Evolutionary conservation across 2,113 vertebrate genomes (phyloP).

Genomic region (Ondatra zibethicus): DNA sequence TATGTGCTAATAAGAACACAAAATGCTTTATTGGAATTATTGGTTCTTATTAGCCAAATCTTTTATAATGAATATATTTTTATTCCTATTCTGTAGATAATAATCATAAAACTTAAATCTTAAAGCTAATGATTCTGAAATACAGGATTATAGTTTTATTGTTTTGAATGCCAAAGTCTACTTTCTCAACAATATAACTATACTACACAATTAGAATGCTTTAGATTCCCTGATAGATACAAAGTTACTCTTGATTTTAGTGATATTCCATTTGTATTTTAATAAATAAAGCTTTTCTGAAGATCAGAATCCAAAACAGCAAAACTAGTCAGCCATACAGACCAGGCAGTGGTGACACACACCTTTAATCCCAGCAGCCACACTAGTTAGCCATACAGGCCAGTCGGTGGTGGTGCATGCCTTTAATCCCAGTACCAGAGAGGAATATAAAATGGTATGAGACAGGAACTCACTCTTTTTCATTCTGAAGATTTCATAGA

Average conservation of each 20-base stretch:
- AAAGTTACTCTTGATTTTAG: background rate
- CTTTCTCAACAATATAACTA: constrained; percentile 5
- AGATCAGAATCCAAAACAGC: too few species aligned
- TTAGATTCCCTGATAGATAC: background rate
- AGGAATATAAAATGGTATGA: too few species aligned
- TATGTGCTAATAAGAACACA: background rate
- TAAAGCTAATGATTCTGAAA: background rate
- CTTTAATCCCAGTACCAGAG: too few species aligned
- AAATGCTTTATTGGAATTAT: constrained; percentile 21
- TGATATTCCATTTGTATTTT: too few species aligned
- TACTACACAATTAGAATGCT: background rate
- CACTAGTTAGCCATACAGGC: too few species aligned
- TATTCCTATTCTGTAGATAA: constrained; percentile 21
- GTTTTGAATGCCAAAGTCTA: background rate
- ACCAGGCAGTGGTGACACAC: too few species aligned
- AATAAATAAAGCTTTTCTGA: too few species aligned
- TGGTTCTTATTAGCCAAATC: constrained; percentile 16
- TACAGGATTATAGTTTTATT: background rate
- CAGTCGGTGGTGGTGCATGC: too few species aligned
- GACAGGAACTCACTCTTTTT: too few species aligned
- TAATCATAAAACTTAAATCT: background rate
- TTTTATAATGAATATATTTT: background rate
- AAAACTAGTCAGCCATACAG: too few species aligned
- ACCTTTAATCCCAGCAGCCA: too few species aligned
- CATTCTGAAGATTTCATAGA: too few species aligned